Conservation (phyloP, 2,113 vertebrate species). For the Mionectes macconnelli region DNA sequence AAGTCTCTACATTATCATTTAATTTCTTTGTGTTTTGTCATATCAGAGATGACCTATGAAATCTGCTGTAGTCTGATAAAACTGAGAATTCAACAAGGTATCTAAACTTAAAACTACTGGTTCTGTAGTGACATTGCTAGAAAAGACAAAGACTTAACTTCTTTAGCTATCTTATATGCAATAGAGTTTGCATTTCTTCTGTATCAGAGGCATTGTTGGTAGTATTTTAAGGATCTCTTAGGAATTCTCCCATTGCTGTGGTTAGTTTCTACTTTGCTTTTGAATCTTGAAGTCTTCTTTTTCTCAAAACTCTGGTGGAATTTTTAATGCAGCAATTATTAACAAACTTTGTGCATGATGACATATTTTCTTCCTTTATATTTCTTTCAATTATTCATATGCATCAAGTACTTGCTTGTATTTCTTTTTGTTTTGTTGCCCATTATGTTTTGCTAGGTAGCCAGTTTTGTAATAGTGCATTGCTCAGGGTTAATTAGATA, state of each 20-base stretch:
- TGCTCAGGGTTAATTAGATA: conserved; percentile 43
- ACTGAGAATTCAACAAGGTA: neutral
- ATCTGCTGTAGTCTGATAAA: neutral
- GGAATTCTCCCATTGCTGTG: neutral
- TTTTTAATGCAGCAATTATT: neutral
- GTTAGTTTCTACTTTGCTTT: neutral
- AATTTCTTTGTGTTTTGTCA: neutral
- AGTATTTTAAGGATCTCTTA: neutral
- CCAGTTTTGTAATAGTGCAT: neutral
- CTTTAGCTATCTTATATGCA: neutral
- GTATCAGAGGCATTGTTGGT: fast-evolving
- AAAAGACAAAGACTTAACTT: neutral
- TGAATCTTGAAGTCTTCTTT: neutral
- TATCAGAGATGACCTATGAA: neutral
- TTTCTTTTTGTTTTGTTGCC: neutral
- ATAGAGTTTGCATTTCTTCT: neutral
- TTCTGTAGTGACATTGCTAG: neutral
- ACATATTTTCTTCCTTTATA: neutral
- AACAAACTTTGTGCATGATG: neutral
- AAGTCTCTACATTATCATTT: neutral
- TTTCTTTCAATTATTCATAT: neutral
- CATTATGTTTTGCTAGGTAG: neutral
- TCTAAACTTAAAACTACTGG: neutral
- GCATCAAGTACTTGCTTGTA: neutral
- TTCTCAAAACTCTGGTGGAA: neutral